These are phyloP conservation scores for Gobiocypris rarus DNA, from an alignment of 2,113 vertebrate species.

Conservation along the genomic window DNA sequence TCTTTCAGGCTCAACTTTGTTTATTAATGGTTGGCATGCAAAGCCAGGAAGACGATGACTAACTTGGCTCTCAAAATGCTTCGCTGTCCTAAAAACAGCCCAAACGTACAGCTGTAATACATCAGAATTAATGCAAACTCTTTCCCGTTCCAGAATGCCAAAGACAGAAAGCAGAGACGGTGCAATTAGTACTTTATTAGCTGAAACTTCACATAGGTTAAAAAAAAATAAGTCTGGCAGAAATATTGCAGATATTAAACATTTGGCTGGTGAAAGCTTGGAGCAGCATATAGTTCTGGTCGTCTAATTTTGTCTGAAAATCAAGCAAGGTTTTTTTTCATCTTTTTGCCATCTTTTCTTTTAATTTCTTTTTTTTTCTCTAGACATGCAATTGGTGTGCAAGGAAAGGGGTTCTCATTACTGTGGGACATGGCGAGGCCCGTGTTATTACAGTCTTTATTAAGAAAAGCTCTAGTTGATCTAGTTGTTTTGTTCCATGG, in stretches of 20 bases:
- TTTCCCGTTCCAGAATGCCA: slow-evolving; percentile 12
- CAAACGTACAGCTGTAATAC: slow-evolving; percentile 45
- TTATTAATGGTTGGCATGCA: slow-evolving; percentile 39
- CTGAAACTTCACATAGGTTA: slow-evolving; percentile 51
- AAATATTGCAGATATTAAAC: slow-evolving; percentile 45
- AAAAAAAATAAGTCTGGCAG: slow-evolving; percentile 45
- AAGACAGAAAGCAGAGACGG: slow-evolving; percentile 46
- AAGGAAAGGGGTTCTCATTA: slow-evolving; percentile 48
- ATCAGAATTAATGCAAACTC: slow-evolving; percentile 21
- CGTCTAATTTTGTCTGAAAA: slow-evolving; percentile 40
- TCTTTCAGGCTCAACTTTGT: slow-evolving; percentile 31
- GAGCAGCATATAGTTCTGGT: slow-evolving; percentile 36
- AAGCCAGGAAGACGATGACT: slow-evolving; percentile 20
- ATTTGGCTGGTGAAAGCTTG: slow-evolving; percentile 44
- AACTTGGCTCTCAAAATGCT: slow-evolving; percentile 33
- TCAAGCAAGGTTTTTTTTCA: background rate
- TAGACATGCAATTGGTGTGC: slow-evolving; percentile 37
- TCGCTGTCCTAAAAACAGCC: slow-evolving; percentile 48
- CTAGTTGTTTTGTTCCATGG: background rate
- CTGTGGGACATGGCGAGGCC: slow-evolving; percentile 35
- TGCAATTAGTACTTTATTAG: slow-evolving; percentile 51
- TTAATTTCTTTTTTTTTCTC: slow-evolving; percentile 26
- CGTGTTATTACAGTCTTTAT: slow-evolving; percentile 33
- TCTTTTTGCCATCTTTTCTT: background rate
- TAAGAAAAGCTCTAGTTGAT: slow-evolving; percentile 45